These are phyloP conservation scores for Thunnus thynnus DNA, from an alignment of 2,113 vertebrate genomes.

Conservation along the genomic window DNA sequence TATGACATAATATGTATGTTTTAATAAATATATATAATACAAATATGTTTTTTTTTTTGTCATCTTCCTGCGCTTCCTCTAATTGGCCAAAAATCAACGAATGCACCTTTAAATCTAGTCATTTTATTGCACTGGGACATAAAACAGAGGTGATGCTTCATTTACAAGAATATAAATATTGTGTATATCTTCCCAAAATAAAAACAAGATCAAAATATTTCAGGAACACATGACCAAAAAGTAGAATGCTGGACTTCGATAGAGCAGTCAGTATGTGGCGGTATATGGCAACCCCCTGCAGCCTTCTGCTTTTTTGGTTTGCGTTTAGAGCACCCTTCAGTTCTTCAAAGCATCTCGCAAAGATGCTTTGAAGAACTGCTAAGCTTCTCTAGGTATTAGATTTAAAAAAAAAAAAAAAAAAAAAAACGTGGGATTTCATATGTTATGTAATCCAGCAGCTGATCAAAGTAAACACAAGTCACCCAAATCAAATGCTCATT, in stretches of 20 bases:
- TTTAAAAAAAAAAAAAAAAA: neutral
- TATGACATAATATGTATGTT: too few relatives aligned
- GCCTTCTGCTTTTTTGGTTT: slow-evolving; percentile 22
- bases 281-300: neutral
- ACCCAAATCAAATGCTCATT: slow-evolving; percentile 43
- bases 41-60: too few relatives aligned
- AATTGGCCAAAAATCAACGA: neutral
- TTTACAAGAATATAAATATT: neutral
- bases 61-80: neutral
- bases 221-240: neutral
- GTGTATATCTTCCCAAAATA: neutral
- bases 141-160: too few relatives aligned
- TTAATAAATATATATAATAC: too few relatives aligned
- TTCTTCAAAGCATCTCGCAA: slow-evolving; percentile 34
- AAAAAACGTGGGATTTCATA: slow-evolving; percentile 38
- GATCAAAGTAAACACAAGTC: slow-evolving; percentile 65
- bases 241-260: neutral
- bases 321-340: slow-evolving; percentile 25
- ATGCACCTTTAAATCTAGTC: neutral
- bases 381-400: slow-evolving; percentile 64
- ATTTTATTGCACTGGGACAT: neutral
- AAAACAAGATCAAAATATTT: neutral
- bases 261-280: neutral
- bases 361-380: slow-evolving; percentile 55
- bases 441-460: slow-evolving; percentile 56